These are phyloP conservation scores for Leptinotarsa rubiginosa DNA, from an alignment of 2,888 invertebrate species.

Conservation along the genomic window DNA sequence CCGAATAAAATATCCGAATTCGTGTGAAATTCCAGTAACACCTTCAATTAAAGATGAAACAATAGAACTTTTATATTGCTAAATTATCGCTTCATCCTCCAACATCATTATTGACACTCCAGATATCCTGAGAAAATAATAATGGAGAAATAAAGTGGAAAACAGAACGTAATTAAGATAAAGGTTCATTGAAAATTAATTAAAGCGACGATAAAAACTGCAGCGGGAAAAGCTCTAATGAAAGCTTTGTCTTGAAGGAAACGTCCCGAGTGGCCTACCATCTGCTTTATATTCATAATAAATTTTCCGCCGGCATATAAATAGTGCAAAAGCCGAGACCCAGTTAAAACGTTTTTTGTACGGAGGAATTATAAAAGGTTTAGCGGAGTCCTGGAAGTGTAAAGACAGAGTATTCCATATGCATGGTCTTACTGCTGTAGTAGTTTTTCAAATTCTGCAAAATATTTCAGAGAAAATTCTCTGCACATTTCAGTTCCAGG, in stretches of 20 bases:
- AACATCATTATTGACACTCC: constrained; percentile 5
- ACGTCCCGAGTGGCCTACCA: constrained; percentile 40
- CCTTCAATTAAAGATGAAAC: neutral
- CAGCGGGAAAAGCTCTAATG: constrained; percentile 35
- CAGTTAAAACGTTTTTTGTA: constrained; percentile 5
- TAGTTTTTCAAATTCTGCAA: too few relatives aligned
- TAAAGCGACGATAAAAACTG: constrained; percentile 38
- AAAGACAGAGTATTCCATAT: neutral
- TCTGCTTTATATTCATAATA: constrained; percentile 41
- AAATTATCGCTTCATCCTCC: constrained; percentile 5
- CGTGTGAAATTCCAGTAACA: too few relatives aligned
- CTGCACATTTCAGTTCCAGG: too few relatives aligned
- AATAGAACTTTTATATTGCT: neutral
- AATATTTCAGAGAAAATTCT: too few relatives aligned
- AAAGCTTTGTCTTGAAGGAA: constrained; percentile 38
- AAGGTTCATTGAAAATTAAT: constrained; percentile 42
- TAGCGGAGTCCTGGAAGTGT: neutral
- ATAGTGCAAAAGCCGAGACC: constrained; percentile 23
- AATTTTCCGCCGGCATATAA: constrained; percentile 28
- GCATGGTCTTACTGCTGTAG: neutral
- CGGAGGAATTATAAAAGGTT: constrained; percentile 7
- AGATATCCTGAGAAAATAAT: neutral
- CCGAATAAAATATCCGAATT: too few relatives aligned
- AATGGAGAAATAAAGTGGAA: constrained; percentile 34
- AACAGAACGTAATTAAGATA: constrained; percentile 39